These are phyloP conservation scores for Eulithis prunata DNA, from an alignment of 2,888 invertebrate species.

Conservation along the genomic window DNA sequence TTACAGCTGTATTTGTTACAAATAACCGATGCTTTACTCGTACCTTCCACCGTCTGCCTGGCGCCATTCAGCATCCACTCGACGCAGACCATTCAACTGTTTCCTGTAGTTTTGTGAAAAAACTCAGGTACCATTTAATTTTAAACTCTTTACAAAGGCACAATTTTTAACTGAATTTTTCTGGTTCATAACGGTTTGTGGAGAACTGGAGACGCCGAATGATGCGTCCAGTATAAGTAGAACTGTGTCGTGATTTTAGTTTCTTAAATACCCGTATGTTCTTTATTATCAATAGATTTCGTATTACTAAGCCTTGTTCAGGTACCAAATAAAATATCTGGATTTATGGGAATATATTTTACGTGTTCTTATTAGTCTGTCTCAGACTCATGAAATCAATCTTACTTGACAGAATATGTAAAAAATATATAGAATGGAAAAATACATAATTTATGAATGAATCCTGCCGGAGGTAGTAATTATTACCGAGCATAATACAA, in stretches of 20 bases:
- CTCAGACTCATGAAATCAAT: too few relatives aligned
- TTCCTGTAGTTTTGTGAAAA: slow-evolving; percentile 59
- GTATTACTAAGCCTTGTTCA: too few relatives aligned
- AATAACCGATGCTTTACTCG: slow-evolving; percentile 45
- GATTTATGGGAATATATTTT: too few relatives aligned
- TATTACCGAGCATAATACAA: too few relatives aligned
- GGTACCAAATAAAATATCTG: too few relatives aligned
- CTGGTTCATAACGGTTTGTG: slow-evolving; percentile 51
- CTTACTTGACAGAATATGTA: too few relatives aligned
- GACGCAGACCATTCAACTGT: slow-evolving; percentile 49
- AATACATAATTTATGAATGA: too few relatives aligned
- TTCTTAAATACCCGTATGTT: neutral
- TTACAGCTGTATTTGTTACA: slow-evolving; percentile 47
- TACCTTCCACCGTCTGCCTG: slow-evolving; percentile 44
- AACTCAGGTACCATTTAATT: slow-evolving; percentile 52
- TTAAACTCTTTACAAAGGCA: slow-evolving; percentile 45
- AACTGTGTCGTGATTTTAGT: slow-evolving; percentile 33
- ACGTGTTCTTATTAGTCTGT: too few relatives aligned
- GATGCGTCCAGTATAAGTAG: slow-evolving; percentile 32
- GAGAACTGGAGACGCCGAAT: slow-evolving; percentile 34
- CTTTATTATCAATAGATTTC: too few relatives aligned
- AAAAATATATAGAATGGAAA: too few relatives aligned
- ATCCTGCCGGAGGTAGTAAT: too few relatives aligned
- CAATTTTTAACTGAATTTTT: slow-evolving; percentile 49
- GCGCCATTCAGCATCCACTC: slow-evolving; percentile 47